Evolutionary conservation across 2,888 invertebrate species (phyloP).

Genomic region (Abrostola triplasia): DNA sequence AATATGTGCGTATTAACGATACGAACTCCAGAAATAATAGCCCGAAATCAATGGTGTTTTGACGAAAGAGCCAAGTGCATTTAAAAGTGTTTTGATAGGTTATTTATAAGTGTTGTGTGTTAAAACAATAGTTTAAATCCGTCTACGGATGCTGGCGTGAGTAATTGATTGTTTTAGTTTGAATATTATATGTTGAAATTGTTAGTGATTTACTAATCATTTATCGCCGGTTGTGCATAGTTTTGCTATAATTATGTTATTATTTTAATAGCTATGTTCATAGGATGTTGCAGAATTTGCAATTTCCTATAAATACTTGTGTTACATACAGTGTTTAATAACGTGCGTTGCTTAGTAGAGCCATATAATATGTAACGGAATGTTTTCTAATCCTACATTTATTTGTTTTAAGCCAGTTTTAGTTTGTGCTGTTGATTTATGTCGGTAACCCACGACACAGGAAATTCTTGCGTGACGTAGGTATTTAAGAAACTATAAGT

Average conservation of each 20-base stretch:
- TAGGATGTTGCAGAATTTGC: conserved; percentile 4
- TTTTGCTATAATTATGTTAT: conserved; percentile 28
- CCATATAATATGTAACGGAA: too few species aligned
- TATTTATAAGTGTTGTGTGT: conserved; percentile 13
- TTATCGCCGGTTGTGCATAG: conserved; percentile 12
- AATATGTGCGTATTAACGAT: conserved; percentile 21
- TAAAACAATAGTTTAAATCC: conserved; percentile 20
- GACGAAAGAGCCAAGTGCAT: conserved; percentile 3
- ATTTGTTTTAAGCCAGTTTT: too few species aligned
- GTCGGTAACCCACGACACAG: too few species aligned
- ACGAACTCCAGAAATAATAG: conserved; percentile 7
- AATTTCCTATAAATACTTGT: conserved; percentile 11
- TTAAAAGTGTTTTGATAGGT: conserved; percentile 1
- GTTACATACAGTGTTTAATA: too few species aligned
- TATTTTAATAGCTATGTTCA: conserved; percentile 16
- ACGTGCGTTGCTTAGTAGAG: too few species aligned
- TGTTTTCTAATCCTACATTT: too few species aligned
- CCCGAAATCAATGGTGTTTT: conserved; percentile 6
- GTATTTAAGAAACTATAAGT: too few species aligned
- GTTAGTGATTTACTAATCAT: conserved; percentile 38
- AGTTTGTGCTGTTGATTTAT: too few species aligned
- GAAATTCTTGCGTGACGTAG: too few species aligned
- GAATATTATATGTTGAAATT: conserved; percentile 28
- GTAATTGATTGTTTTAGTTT: conserved; percentile 42
- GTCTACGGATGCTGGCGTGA: conserved; percentile 40